Conservation (phyloP, 1,140 invertebrate genomes). For the Vanessa atalanta region DNA sequence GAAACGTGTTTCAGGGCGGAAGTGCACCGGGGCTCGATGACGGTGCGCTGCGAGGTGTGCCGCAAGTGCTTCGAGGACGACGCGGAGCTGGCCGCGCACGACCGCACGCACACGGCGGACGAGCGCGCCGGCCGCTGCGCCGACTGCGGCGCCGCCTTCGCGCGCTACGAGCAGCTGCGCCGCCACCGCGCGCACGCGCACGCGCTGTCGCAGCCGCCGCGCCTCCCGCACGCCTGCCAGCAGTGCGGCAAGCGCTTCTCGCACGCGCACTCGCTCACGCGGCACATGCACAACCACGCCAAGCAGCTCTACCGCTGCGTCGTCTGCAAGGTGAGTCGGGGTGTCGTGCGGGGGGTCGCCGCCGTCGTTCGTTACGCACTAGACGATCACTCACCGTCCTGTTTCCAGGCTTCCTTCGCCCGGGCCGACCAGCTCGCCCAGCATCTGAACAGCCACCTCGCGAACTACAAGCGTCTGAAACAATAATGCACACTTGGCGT, state of each 20-base stretch:
- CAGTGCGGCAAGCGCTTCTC: constrained; percentile 75
- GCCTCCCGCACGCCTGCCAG: constrained; percentile 60
- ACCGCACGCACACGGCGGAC: constrained; percentile 67
- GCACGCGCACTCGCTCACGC: constrained; percentile 71
- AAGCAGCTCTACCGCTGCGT: constrained; percentile 75
- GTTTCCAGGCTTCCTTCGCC: constrained; percentile 61
- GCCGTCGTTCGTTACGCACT: no score
- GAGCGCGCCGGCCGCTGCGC: constrained; percentile 70
- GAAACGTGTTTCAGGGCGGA: constrained; percentile 56
- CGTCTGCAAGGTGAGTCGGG: constrained; percentile 66
- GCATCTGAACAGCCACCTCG: constrained; percentile 73
- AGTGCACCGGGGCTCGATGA: constrained; percentile 71
- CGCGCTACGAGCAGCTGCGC: constrained; percentile 68
- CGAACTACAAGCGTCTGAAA: constrained; percentile 76
- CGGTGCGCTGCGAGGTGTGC: constrained; percentile 75
- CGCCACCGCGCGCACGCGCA: constrained; percentile 56
- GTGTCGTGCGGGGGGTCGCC: neutral
- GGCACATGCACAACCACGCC: constrained; percentile 76
- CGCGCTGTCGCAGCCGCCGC: constrained; percentile 39
- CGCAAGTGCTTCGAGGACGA: constrained; percentile 77
- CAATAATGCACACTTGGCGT: constrained; percentile 48
- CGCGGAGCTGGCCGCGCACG: constrained; percentile 66
- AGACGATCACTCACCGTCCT: neutral
- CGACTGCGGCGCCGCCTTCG: constrained; percentile 61
- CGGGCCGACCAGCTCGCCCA: constrained; percentile 35